Conservation (phyloP, 2,888 invertebrate species). For the Ptycholaimellus sp. region DNA sequence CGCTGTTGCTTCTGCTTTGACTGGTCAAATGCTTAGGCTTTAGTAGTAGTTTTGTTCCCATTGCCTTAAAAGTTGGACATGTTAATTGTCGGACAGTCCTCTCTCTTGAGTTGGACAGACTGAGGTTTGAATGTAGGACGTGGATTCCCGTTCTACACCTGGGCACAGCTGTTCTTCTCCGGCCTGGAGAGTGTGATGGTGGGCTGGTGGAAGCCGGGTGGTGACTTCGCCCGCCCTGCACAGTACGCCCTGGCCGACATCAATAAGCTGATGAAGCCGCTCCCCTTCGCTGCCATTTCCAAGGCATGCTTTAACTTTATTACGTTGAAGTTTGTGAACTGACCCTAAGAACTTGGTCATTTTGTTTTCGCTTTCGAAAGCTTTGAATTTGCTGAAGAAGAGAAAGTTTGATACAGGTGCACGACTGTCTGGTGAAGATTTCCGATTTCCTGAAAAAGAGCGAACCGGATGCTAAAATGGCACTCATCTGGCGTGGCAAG, state of each 20-base stretch:
- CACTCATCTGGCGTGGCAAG: constrained; percentile 20
- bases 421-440: constrained; percentile 22
- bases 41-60: too few species aligned
- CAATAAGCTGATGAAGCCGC: constrained; percentile 23
- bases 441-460: constrained; percentile 21
- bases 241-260: constrained; percentile 18
- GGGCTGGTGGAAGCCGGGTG: constrained; percentile 23
- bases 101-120: too few species aligned
- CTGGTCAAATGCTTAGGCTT: too few species aligned
- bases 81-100: too few species aligned
- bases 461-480: constrained; percentile 18
- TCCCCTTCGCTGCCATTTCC: constrained; percentile 20
- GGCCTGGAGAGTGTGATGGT: constrained; percentile 16
- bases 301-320: constrained; percentile 11
- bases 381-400: too few species aligned
- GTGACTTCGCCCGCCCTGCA: constrained; percentile 22
- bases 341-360: neutral
- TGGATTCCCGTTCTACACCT: constrained; percentile 23
- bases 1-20: too few species aligned
- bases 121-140: too few species aligned
- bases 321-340: neutral
- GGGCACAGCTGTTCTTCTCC: constrained; percentile 24
- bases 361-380: neutral
- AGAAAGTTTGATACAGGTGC: too few species aligned
- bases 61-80: too few species aligned